These are phyloP conservation scores for Brachymystax lenok DNA, from an alignment of 2,797 vertebrate species.

Conservation along the genomic window DNA sequence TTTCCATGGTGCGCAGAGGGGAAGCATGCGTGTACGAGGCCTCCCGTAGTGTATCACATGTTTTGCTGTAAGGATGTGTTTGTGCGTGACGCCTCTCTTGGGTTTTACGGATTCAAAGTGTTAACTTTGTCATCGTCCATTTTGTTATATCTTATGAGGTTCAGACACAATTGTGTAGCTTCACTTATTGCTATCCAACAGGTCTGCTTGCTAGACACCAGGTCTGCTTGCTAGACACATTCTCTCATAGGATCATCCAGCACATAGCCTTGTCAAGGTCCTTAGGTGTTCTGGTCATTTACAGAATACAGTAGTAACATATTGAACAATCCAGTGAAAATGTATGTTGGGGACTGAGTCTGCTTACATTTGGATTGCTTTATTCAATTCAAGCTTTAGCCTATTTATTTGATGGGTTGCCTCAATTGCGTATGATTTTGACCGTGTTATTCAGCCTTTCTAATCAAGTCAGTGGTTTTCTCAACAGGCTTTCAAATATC, in stretches of 20 bases:
- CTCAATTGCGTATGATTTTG: slow-evolving; percentile 26
- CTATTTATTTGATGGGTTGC: slow-evolving; percentile 17
- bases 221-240: slow-evolving; percentile 61
- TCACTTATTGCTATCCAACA: slow-evolving; percentile 73
- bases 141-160: slow-evolving; percentile 30
- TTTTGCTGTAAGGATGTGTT: slow-evolving; percentile 62
- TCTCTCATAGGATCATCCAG: slow-evolving; percentile 14
- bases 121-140: slow-evolving; percentile 35
- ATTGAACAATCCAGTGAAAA: too few species aligned
- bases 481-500: not conserved
- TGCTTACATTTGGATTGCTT: too few species aligned
- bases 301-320: too few species aligned
- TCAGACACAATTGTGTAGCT: slow-evolving; percentile 57
- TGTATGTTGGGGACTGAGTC: too few species aligned
- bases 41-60: slow-evolving; percentile 62
- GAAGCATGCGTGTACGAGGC: slow-evolving; percentile 49
- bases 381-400: too few species aligned
- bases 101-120: slow-evolving; percentile 55
- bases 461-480: slow-evolving; percentile 7
- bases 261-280: too few species aligned
- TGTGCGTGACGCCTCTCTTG: slow-evolving; percentile 24
- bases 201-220: slow-evolving; percentile 60
- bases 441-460: slow-evolving; percentile 13
- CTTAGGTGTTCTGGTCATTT: too few species aligned
- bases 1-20: slow-evolving; percentile 60